Percentiles rank a stretch among this genome's conserved stretches.
Conservation (phyloP, 2,797 vertebrate genomes). For the Malacoctenus gilli region DNA sequence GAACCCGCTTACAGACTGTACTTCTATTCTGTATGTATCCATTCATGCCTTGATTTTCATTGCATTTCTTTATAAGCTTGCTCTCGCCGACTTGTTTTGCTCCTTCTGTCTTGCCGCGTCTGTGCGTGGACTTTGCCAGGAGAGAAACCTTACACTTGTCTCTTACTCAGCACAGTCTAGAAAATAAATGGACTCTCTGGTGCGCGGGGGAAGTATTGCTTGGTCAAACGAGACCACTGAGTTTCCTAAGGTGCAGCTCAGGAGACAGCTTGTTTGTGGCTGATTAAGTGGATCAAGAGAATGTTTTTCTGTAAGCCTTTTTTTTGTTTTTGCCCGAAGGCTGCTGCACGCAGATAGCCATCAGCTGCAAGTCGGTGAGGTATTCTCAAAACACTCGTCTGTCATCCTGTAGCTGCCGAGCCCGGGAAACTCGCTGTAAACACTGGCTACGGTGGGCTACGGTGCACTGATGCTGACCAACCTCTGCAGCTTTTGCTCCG, state of each 20-base stretch:
- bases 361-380: conserved; percentile 31
- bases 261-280: conserved; percentile 61
- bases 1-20: conserved; percentile 80
- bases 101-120: conserved; percentile 26
- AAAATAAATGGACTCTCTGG: conserved; percentile 33
- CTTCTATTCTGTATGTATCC: conserved; percentile 86
- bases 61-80: conserved; percentile 37
- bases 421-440: conserved; percentile 51
- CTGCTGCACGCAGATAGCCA: conserved; percentile 33
- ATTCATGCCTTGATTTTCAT: conserved; percentile 50
- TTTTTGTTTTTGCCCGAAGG: conserved; percentile 21
- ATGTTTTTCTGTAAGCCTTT: conserved; percentile 58
- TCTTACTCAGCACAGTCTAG: conserved; percentile 53
- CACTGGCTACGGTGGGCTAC: conserved; percentile 38
- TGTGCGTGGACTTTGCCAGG: conserved; percentile 50
- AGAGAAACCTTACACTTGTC: conserved; percentile 74
- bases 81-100: conserved; percentile 18
- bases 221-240: conserved; percentile 19
- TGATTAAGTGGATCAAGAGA: conserved; percentile 64
- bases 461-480: conserved; percentile 25
- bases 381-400: conserved; percentile 35
- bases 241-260: conserved; percentile 25
- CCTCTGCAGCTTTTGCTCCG: conserved; percentile 6
- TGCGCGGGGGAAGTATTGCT: conserved; percentile 38
- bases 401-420: conserved; percentile 38